Conservation (phyloP, 1,140 invertebrate genomes). For the Eupristina koningsbergeri region DNA sequence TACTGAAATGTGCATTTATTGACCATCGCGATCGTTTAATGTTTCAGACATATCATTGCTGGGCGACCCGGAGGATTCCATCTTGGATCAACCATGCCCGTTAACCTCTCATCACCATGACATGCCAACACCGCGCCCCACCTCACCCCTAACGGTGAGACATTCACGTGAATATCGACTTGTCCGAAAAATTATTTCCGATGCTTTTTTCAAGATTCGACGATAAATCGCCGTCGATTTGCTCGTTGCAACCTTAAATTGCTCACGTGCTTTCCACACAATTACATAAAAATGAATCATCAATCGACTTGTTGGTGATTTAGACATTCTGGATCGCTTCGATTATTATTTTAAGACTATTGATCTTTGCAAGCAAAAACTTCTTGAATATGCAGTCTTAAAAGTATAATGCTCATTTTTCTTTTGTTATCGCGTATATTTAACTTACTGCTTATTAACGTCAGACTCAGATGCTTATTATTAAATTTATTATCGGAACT, state of each 20-base stretch:
- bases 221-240: too few species aligned
- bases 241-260: background rate
- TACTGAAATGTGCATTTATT: background rate
- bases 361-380: background rate
- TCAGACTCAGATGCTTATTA: too few species aligned
- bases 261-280: background rate
- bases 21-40: background rate
- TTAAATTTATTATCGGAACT: too few species aligned
- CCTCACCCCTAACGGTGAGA: conserved; percentile 68
- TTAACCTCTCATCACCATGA: background rate
- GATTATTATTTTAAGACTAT: background rate
- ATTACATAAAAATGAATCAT: background rate
- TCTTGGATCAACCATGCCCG: conserved; percentile 62
- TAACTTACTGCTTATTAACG: background rate
- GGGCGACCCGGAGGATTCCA: conserved; percentile 66
- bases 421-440: background rate
- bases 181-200: conserved; percentile 69
- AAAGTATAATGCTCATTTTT: background rate
- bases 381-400: background rate
- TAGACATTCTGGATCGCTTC: background rate
- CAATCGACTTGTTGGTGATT: background rate
- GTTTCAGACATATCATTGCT: conserved; percentile 68
- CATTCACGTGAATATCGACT: background rate
- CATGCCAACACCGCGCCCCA: conserved; percentile 65
- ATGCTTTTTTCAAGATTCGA: conserved; percentile 66